phyloP scores from a whole-genome alignment of 2,113 vertebrate genomes.

The Aptenodytes patagonicus region DNA sequence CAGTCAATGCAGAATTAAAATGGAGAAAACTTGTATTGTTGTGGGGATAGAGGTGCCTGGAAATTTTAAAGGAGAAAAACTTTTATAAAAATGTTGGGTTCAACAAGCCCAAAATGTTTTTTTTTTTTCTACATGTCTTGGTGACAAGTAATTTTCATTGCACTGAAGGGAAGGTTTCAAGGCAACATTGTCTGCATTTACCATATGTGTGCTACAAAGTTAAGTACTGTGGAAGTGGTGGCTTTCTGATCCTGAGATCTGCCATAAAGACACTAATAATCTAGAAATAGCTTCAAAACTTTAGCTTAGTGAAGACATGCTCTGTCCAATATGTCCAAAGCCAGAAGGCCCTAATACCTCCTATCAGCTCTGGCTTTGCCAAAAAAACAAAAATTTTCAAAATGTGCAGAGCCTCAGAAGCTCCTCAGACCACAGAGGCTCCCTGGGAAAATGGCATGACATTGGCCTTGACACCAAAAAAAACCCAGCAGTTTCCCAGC shows the following conservation, averaged over 20 bases:
- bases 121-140: not conserved
- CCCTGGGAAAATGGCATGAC: not conserved
- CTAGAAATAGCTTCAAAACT: not conserved
- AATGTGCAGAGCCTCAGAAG: not conserved
- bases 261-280: not conserved
- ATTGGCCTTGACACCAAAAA: not conserved
- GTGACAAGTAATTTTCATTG: not conserved
- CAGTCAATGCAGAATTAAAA: not conserved
- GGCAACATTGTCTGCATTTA: not conserved
- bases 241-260: not conserved
- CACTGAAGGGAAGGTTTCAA: not conserved
- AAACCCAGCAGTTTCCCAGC: not conserved
- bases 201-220: accelerated
- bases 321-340: not conserved
- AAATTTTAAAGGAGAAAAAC: not conserved
- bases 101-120: not conserved
- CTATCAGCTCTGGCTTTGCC: not conserved
- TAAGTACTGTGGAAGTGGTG: not conserved
- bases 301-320: not conserved
- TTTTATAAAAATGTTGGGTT: not conserved
- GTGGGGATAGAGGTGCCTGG: not conserved
- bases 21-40: not conserved
- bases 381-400: not conserved
- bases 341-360: not conserved
- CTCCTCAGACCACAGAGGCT: not conserved